phyloP scores from a whole-genome alignment of 2,113 vertebrate genomes.

The Actenoides lindsayi region DNA sequence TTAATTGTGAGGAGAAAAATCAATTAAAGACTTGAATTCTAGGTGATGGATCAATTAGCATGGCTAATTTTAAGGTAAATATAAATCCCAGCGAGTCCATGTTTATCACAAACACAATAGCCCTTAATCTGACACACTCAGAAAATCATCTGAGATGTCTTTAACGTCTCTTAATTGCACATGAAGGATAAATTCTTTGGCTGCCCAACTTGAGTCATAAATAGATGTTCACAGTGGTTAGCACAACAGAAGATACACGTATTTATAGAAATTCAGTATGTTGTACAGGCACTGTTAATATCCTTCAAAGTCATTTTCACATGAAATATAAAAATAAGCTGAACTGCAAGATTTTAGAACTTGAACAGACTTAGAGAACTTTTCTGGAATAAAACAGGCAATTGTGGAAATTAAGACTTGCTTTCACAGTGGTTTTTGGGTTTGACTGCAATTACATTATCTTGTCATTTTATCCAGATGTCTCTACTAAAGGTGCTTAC shows the following conservation, averaged over 20 bases:
- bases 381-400: neutral
- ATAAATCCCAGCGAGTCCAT: neutral
- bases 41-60: neutral
- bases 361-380: neutral
- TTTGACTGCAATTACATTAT: neutral
- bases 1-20: neutral
- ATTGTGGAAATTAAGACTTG: neutral
- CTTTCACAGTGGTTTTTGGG: neutral
- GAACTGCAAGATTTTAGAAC: constrained; percentile 5
- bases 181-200: neutral
- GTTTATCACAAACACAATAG: neutral
- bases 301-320: constrained; percentile 19
- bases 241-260: neutral
- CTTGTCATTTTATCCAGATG: neutral
- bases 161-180: neutral
- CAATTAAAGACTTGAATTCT: neutral
- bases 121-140: neutral
- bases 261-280: constrained; percentile 18
- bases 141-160: neutral
- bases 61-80: neutral
- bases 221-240: constrained; percentile 6
- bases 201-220: neutral
- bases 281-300: neutral
- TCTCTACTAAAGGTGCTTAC: neutral
- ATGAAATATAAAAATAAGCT: neutral